Evolutionary conservation across 2,797 vertebrate species (phyloP).

Genomic region (Artibeus lituratus): DNA sequence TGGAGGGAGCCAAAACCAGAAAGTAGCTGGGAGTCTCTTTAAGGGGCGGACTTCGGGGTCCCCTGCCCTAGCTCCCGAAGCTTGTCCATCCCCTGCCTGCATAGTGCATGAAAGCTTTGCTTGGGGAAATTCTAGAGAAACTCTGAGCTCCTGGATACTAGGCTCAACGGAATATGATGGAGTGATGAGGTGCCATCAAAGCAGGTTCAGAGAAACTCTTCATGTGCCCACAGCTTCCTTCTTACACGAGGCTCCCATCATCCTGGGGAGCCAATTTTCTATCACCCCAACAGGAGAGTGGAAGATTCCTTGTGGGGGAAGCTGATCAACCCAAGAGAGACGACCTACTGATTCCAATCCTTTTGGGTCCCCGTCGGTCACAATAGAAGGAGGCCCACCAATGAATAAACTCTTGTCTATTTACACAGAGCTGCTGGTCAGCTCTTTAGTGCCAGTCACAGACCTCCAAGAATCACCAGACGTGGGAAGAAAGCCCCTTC

Average conservation of each 20-base stretch:
- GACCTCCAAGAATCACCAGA: neutral
- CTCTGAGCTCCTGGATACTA: neutral
- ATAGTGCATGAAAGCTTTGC: neutral
- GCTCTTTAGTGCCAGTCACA: neutral
- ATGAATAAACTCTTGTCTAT: neutral
- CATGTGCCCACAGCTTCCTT: neutral
- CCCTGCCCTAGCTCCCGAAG: neutral
- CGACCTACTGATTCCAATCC: neutral
- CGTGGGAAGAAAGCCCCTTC: neutral
- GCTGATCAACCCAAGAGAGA: neutral
- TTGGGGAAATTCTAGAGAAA: neutral
- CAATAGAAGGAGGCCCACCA: neutral
- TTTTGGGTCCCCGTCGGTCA: neutral
- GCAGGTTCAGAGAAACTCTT: neutral
- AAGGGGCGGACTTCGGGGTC: neutral
- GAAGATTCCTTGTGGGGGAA: neutral
- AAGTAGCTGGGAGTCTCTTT: neutral
- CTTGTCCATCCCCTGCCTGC: neutral
- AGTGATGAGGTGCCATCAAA: neutral
- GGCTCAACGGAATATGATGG: neutral
- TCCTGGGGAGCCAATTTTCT: neutral
- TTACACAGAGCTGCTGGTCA: neutral
- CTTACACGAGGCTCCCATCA: accelerated
- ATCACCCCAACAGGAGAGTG: neutral
- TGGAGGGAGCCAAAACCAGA: neutral